These are phyloP conservation scores for Agriopis marginaria DNA, from an alignment of 2,888 invertebrate genomes.

Conservation along the genomic window DNA sequence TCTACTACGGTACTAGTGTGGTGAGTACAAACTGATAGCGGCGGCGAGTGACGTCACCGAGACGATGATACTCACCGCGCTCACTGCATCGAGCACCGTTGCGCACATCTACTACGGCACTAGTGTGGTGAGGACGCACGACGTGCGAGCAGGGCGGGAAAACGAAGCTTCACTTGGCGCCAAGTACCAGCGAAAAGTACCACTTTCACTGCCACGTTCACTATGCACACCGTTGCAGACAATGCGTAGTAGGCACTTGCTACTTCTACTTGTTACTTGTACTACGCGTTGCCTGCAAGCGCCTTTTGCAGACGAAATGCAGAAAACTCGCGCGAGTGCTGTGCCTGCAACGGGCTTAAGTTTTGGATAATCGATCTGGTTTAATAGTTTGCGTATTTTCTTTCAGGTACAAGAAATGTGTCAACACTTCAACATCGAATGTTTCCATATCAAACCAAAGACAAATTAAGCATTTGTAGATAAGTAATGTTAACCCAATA, in stretches of 20 bases:
- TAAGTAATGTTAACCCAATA: conserved; percentile 4
- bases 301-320: too few relatives aligned
- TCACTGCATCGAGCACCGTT: conserved; percentile 90
- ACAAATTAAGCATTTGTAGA: conserved; percentile 58
- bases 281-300: too few relatives aligned
- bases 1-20: conserved; percentile 97
- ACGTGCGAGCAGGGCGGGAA: too few relatives aligned
- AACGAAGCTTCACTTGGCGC: too few relatives aligned
- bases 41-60: conserved; percentile 82
- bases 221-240: too few relatives aligned
- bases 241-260: too few relatives aligned
- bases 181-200: too few relatives aligned
- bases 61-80: conserved; percentile 89
- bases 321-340: too few relatives aligned
- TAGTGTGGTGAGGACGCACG: conserved; percentile 91
- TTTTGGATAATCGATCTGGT: background rate
- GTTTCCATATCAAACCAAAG: conserved; percentile 89
- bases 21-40: conserved; percentile 85
- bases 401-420: conserved; percentile 98
- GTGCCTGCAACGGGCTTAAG: too few relatives aligned
- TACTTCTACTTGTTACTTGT: too few relatives aligned
- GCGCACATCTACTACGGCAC: conserved; percentile 97
- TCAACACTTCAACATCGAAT: conserved; percentile 95
- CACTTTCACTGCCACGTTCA: too few relatives aligned
- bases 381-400: background rate